Base-by-base conservation (phyloP, 2,113 vertebrate species). In the Elanoides forficatus region DNA sequence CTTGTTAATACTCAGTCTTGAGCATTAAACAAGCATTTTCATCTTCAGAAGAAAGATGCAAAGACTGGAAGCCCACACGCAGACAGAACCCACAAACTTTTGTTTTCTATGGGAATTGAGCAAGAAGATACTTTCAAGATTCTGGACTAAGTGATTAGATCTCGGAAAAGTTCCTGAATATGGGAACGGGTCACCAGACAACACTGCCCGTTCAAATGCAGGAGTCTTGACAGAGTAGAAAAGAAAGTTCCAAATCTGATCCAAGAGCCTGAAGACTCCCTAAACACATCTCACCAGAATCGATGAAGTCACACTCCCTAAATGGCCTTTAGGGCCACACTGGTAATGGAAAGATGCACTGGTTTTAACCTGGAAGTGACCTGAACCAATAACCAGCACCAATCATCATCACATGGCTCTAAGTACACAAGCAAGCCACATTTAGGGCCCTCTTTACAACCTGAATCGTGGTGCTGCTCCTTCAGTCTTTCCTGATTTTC, bases 401-500 rank as follows among this genome's bases (percentile, higher is more conserved):
- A 42, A 9, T 6, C 67, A 13, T 4, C 82, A 60, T 3, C 73
- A 45, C 29, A 25, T 1, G 11, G 43, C 72, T 56, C 14, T 4
- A 13, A 48, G n/a, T 7, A 52, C 56, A 56, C 6, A 43, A 11
- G 30, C 67, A 52, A 73, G 68, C n/a, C 72, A 32, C 0, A 0
- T 0, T 0, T 0, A 36, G 11, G 3, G 26, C 26, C 58, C 16
- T 7, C 3, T 32, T 67, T 20, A 38, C 26, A 79, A 4, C 68
- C 55, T 6, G 2, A 53, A 15, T 14, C 2, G 1, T 3, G 27
- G 30, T 1, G 2, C 66, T 6, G 36, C 65, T 70, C 70, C 71
- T 88, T 60, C 32, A 15, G 45, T 10, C 71, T 25, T 21, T 13
- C 63, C 74, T 8, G 7, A 16, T 42, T 34, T 62, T 20, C 53